Evolutionary conservation across 1,140 invertebrate genomes (phyloP).

Genomic region (Drosophila dunni): DNA sequence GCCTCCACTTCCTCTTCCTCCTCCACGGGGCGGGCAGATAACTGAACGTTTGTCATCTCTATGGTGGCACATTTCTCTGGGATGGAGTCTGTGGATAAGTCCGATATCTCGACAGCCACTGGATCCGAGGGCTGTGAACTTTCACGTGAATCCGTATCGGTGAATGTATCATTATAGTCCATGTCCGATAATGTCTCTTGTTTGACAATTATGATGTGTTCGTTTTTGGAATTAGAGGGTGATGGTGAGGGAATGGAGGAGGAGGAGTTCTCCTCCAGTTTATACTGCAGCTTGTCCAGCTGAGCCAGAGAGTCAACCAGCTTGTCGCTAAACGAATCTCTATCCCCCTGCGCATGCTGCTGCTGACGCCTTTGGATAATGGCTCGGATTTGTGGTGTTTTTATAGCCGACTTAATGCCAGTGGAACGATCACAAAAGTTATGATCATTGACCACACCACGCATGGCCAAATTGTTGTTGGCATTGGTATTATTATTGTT

Average conservation of each 20-base stretch:
- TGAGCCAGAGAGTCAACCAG: conserved; percentile 1
- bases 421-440: conserved; percentile 39
- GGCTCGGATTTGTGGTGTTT: conserved; percentile 3
- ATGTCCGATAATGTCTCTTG: neutral
- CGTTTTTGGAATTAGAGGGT: neutral
- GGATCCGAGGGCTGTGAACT: conserved; percentile 41
- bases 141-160: conserved; percentile 24
- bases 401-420: neutral
- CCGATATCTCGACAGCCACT: conserved; percentile 34
- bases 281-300: neutral
- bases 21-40: neutral
- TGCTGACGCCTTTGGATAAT: conserved; percentile 8
- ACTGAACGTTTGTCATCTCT: neutral
- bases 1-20: too few relatives aligned
- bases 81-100: conserved; percentile 23
- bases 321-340: conserved; percentile 4
- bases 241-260: neutral
- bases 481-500: neutral
- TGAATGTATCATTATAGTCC: conserved; percentile 12
- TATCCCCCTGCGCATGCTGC: neutral
- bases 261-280: neutral
- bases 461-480: conserved; percentile 48
- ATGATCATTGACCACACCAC: conserved; percentile 58
- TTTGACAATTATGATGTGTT: neutral
- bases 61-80: neutral